A percentile compares a stretch with the other conserved stretches of the same genome.
These are phyloP conservation scores for Glaucomys volans DNA, from an alignment of 2,113 vertebrate genomes.

Conservation along the genomic window DNA sequence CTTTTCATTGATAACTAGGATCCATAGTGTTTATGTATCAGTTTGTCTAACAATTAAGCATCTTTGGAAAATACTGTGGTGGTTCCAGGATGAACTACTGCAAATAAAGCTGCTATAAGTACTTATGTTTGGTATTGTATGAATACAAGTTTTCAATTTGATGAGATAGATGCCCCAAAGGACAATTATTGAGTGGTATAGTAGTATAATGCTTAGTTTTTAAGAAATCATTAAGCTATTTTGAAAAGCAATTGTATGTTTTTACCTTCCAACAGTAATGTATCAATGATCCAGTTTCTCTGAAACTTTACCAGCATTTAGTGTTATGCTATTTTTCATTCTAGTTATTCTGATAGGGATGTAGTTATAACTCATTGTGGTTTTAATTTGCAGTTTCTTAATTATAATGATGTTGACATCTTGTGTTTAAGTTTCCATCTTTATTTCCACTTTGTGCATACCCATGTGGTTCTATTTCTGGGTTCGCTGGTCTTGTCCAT, in stretches of 20 bases:
- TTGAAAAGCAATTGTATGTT: not conserved
- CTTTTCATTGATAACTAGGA: not conserved
- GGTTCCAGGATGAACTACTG: not conserved
- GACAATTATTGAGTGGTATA: not conserved
- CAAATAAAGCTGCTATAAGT: not conserved
- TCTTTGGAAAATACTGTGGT: not conserved
- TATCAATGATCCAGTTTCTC: not conserved
- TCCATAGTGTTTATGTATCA: not conserved
- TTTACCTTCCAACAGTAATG: not conserved
- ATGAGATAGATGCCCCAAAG: not conserved
- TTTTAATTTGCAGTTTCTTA: not conserved
- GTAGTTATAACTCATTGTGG: not conserved
- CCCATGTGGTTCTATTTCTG: not conserved
- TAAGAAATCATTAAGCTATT: not conserved
- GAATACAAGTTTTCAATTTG: not conserved
- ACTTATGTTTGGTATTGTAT: not conserved
- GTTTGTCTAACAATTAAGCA: not conserved
- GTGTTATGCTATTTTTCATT: not conserved
- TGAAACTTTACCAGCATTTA: not conserved
- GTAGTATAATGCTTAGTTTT: not conserved
- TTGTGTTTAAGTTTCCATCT: not conserved
- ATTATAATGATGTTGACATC: not conserved
- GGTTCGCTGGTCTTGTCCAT: not conserved
- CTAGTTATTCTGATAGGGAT: not conserved
- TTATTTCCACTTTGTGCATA: not conserved